Evolutionary conservation across 2,797 vertebrate species (phyloP).

Genomic region (Pristis pectinata): DNA sequence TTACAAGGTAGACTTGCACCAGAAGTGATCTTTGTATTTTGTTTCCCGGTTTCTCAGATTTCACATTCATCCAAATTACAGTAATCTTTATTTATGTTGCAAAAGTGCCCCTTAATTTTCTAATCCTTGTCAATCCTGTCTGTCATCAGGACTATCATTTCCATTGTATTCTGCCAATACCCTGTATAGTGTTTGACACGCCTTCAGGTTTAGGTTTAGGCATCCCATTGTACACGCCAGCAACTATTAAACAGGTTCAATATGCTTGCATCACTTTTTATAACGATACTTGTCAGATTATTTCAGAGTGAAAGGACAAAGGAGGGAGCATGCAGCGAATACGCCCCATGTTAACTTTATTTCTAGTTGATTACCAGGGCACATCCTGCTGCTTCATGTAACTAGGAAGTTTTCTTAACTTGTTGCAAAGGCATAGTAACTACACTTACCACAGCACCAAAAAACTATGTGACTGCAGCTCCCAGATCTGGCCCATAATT

Average conservation of each 20-base stretch:
- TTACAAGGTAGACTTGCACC: not conserved
- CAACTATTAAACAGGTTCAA: conserved; percentile 3
- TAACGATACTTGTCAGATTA: conserved; percentile 13
- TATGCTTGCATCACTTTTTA: not conserved
- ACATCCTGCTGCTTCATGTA: not conserved
- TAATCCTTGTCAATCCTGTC: not conserved
- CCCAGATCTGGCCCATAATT: not conserved
- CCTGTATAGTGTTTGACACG: not conserved
- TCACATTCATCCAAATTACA: conserved; percentile 25
- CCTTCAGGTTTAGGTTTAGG: not conserved
- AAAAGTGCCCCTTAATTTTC: conserved; percentile 8
- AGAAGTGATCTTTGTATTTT: not conserved
- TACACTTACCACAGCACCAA: not conserved
- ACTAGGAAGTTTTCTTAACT: not conserved
- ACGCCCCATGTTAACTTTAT: not conserved
- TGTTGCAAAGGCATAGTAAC: not conserved
- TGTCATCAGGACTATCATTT: not conserved
- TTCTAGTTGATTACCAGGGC: not conserved
- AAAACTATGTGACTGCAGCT: not conserved
- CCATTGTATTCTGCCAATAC: not conserved
- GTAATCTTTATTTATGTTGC: conserved; percentile 17
- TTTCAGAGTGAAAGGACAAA: not conserved
- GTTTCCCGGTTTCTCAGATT: conserved; percentile 5
- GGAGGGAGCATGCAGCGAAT: not conserved
- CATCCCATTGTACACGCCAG: conserved; percentile 1